Evolutionary conservation across 2,797 vertebrate genomes (phyloP).

Genomic region (Anolis apletophallus): DNA sequence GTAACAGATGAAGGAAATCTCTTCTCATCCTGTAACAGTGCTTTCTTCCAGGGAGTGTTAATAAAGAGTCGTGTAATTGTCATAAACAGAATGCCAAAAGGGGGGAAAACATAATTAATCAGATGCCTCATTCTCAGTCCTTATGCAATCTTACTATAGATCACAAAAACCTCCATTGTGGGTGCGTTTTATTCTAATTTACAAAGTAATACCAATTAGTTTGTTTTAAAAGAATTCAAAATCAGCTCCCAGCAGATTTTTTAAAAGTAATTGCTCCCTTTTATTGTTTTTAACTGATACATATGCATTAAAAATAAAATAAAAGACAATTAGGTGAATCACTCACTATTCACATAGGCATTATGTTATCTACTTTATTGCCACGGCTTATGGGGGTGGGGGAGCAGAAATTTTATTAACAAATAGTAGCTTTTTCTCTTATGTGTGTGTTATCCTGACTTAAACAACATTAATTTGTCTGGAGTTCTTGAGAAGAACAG

Average conservation of each 20-base stretch:
- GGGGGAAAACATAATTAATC: slow-evolving; percentile 52
- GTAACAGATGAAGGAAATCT: slow-evolving; percentile 72
- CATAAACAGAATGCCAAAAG: slow-evolving; percentile 73
- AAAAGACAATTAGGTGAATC: slow-evolving; percentile 65
- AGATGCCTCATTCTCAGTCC: slow-evolving; percentile 67
- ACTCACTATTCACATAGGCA: slow-evolving; percentile 60
- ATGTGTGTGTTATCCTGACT: background rate
- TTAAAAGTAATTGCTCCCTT: slow-evolving; percentile 57
- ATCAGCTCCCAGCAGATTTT: slow-evolving; percentile 67
- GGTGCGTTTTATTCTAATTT: slow-evolving; percentile 70
- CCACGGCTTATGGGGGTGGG: slow-evolving; percentile 15
- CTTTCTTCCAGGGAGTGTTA: slow-evolving; percentile 73
- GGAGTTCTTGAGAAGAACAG: background rate
- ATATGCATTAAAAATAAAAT: slow-evolving; percentile 48
- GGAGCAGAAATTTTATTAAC: slow-evolving; percentile 25
- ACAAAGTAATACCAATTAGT: slow-evolving; percentile 58
- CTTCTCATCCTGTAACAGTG: slow-evolving; percentile 71
- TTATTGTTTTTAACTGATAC: slow-evolving; percentile 57
- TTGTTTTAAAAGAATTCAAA: slow-evolving; percentile 60
- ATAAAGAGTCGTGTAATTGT: slow-evolving; percentile 76
- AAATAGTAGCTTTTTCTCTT: slow-evolving; percentile 40
- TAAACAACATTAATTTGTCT: slow-evolving; percentile 49
- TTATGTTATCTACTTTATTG: slow-evolving; percentile 64
- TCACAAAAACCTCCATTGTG: slow-evolving; percentile 52
- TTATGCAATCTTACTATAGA: slow-evolving; percentile 72